Conservation (phyloP, 2,113 vertebrate genomes). For the Catagonus wagneri region DNA sequence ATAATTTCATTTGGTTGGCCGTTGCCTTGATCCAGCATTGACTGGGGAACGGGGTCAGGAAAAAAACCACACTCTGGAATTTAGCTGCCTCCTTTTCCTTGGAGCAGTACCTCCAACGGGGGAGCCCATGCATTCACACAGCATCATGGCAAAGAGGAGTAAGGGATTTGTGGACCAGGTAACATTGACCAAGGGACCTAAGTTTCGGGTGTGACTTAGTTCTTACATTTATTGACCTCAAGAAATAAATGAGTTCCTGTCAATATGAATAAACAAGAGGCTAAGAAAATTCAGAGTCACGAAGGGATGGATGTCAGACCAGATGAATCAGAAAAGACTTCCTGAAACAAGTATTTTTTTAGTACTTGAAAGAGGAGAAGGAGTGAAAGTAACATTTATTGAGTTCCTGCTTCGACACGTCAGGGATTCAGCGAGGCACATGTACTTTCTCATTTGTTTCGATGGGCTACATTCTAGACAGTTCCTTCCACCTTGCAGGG, state of each 20-base stretch:
- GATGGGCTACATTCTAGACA: not conserved
- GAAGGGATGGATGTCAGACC: not conserved
- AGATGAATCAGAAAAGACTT: slow-evolving; percentile 1
- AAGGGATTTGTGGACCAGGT: not conserved
- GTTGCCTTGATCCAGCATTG: not conserved
- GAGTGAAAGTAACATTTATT: not conserved
- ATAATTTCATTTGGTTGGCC: no score
- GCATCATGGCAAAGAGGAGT: not conserved
- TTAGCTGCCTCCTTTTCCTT: not conserved
- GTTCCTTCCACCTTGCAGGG: not conserved
- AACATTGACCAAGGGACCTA: not conserved
- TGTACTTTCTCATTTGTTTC: not conserved
- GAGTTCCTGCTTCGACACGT: not conserved
- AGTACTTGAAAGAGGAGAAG: not conserved
- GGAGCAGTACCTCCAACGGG: not conserved
- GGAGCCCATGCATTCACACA: not conserved
- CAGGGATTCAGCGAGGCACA: not conserved
- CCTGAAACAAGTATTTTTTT: not conserved
- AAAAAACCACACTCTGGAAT: not conserved
- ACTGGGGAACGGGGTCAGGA: not conserved
- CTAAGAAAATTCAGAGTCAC: not conserved
- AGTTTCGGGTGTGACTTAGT: not conserved
- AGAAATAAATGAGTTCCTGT: slow-evolving; percentile 9
- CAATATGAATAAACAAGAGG: not conserved
- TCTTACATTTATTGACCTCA: not conserved